Base-by-base conservation (phyloP, 2,888 invertebrate genomes). In the Drosophila borealis region DNA sequence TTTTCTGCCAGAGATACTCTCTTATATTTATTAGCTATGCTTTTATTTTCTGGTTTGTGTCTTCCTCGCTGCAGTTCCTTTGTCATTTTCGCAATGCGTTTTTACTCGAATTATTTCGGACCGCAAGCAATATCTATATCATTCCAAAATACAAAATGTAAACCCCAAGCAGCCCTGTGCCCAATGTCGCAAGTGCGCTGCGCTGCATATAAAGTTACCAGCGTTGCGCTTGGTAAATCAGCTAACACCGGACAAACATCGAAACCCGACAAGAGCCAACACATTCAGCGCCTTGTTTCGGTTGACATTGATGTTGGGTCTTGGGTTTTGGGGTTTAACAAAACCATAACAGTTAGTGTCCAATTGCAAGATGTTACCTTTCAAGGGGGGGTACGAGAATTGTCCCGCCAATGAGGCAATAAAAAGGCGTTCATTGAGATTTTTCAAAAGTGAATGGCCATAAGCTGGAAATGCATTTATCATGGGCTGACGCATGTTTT, bases 181-280 rank as follows among this genome's bases (percentile, higher is more conserved):
- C 66, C 78, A 86, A 86, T 80, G 82, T 88, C 57, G 85, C 70
- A 87, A 82, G 65, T 62, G 74, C 57, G 74, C 57, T 57, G 21
- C 39, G 33, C 53, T 59, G 56, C 65, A 76, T 81, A 75, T 82
- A 75, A 65, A 67, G 63, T 88, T 88, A 80, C 81, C 70, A 62
- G 34, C 62, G 85, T 66, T 78, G 65, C 67, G 73, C 73, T 70
- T 78, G 80, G 71, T 41, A 65, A 70, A 74, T 59, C 49, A 71
- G 68, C 62, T 61, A 68, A 50, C 44, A 55, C 49, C 33, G 39
- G 49, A 36, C 44, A 53, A 53, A 57, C 55, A 54, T 62, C 42
- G 45, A 63, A 68, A 54, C 54, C 62, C 53, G 56, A 39, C 59
- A 41, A 66, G 29, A 63, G 41, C 41, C 41, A 63, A 39, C n/a